Evolutionary conservation across 2,888 invertebrate species (phyloP).

Genomic region (Aleiodes alternator): DNA sequence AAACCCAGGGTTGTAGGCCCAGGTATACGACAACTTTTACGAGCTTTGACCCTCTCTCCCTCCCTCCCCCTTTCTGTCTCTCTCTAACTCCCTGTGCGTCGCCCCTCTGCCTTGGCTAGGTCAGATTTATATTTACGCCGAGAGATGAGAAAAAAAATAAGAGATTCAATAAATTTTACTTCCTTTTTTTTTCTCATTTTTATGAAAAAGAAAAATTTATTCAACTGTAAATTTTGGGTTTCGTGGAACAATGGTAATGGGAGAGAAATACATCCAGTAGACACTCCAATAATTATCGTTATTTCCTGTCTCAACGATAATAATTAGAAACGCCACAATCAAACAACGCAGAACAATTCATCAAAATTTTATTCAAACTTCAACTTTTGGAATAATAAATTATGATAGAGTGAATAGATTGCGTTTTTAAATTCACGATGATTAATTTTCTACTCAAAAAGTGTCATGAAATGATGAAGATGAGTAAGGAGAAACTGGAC

Average conservation of each 20-base stretch:
- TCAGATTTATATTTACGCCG: constrained; percentile 49
- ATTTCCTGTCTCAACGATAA: too few relatives aligned
- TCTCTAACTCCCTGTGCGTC: neutral
- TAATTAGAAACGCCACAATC: neutral
- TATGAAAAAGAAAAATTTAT: neutral
- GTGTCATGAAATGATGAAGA: too few relatives aligned
- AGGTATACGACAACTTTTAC: constrained; percentile 55
- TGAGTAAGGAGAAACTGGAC: too few relatives aligned
- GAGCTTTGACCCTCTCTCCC: constrained; percentile 46
- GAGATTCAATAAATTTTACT: neutral
- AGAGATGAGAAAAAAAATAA: constrained; percentile 25
- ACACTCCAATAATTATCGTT: too few relatives aligned
- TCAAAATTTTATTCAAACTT: neutral
- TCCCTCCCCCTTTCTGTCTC: neutral
- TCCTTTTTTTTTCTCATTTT: neutral
- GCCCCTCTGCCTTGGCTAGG: constrained; percentile 36
- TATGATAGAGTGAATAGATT: neutral
- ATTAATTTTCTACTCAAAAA: too few relatives aligned
- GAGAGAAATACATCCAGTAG: neutral
- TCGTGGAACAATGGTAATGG: neutral
- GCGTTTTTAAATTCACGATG: neutral
- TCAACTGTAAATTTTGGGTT: too few relatives aligned
- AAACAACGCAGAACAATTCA: neutral
- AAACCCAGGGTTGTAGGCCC: constrained; percentile 45
- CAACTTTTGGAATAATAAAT: neutral